Conservation (phyloP, 2,113 vertebrate species). For the Callionymus lyra region DNA sequence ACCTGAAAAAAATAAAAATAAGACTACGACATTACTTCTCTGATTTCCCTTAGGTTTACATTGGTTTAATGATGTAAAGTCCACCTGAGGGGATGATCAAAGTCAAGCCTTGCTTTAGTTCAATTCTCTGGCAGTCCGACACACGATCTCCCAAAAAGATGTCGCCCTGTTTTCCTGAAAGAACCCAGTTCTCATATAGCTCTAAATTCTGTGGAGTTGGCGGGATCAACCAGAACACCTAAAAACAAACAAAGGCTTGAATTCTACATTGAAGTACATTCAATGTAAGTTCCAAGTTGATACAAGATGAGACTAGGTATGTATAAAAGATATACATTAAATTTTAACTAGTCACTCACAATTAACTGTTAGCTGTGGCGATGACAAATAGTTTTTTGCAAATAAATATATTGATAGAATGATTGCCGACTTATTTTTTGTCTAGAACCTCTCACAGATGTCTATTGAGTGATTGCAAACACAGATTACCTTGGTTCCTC, state of each 20-base stretch:
- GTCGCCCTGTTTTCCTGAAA: conserved; percentile 97
- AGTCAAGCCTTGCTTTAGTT: conserved; percentile 91
- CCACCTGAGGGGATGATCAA: conserved; percentile 97
- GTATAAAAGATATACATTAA: too few relatives aligned
- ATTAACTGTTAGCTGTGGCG: too few relatives aligned
- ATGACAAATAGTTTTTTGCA: too few relatives aligned
- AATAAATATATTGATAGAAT: too few relatives aligned
- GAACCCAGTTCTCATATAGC: conserved; percentile 97
- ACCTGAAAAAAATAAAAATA: conserved; percentile 60
- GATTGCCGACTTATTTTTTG: too few relatives aligned
- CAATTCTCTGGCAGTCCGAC: conserved; percentile 89
- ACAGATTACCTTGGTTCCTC: conserved; percentile 94
- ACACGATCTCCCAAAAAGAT: conserved; percentile 95
- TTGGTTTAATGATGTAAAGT: not conserved
- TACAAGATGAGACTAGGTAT: too few relatives aligned
- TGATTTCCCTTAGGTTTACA: not conserved
- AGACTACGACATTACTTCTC: not conserved
- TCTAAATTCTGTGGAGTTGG: conserved; percentile 92
- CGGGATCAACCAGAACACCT: conserved; percentile 98
- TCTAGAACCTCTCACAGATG: too few relatives aligned
- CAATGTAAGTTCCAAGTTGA: too few relatives aligned
- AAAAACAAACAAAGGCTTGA: conserved; percentile 6
- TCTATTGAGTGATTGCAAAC: too few relatives aligned
- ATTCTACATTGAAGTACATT: too few relatives aligned
- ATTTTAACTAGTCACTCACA: too few relatives aligned